These are phyloP conservation scores for Sula dactylatra DNA, from an alignment of 2,113 vertebrate species.

Conservation along the genomic window DNA sequence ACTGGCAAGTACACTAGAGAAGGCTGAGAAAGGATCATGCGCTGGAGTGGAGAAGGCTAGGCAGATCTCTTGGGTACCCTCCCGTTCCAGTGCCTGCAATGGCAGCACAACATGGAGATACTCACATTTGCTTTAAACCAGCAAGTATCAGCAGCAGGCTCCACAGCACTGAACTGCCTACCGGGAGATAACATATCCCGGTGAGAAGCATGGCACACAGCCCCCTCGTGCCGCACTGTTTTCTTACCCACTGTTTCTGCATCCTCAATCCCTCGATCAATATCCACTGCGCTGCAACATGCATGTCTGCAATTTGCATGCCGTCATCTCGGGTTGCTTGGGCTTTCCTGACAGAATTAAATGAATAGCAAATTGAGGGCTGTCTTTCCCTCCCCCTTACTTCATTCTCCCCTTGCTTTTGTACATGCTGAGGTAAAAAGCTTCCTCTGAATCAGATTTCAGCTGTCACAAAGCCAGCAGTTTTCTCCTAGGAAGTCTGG, in stretches of 20 bases:
- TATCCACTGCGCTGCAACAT: fast-evolving
- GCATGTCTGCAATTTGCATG: fast-evolving
- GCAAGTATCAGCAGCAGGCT: neutral
- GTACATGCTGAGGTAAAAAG: neutral
- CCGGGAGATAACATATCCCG: neutral
- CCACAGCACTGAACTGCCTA: neutral
- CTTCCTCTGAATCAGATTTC: constrained; percentile 40
- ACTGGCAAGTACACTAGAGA: neutral
- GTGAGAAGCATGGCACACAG: neutral
- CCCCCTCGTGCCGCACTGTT: neutral
- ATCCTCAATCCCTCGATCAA: neutral
- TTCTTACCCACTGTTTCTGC: neutral
- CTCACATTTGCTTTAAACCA: neutral
- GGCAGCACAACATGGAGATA: neutral
- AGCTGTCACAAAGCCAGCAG: constrained; percentile 28
- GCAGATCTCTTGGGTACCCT: neutral
- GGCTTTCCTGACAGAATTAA: neutral
- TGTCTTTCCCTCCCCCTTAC: neutral
- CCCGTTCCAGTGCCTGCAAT: neutral
- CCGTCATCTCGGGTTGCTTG: neutral
- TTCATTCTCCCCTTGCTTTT: neutral
- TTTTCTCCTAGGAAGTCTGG: constrained; percentile 5
- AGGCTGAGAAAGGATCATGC: neutral
- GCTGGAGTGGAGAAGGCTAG: neutral
- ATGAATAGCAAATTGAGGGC: neutral